Conservation (phyloP, 37 sponge, comb jelly and placozoan species). For the Haliclona indistincta region DNA sequence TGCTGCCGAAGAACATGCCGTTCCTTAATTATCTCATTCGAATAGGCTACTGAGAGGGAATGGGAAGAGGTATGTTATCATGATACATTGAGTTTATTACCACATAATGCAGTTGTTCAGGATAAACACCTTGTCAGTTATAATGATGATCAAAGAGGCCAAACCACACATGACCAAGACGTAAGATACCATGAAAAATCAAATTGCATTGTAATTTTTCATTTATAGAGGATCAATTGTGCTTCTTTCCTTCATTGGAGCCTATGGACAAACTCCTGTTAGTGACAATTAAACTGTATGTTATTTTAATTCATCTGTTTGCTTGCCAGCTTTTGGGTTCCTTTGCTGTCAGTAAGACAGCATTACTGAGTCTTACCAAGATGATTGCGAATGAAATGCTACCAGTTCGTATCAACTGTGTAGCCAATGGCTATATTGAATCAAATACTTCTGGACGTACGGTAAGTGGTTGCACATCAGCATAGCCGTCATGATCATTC, state of each 20-base stretch:
- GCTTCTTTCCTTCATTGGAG: slow-evolving; percentile 88
- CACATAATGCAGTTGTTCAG: slow-evolving; percentile 57
- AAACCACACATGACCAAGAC: slow-evolving; percentile 65
- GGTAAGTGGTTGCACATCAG: no score
- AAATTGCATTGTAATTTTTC: neutral
- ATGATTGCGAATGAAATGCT: slow-evolving; percentile 76
- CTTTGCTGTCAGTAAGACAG: slow-evolving; percentile 93
- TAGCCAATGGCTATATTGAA: slow-evolving; percentile 90
- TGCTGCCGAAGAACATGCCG: no score
- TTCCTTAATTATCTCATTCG: no score
- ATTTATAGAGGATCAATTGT: slow-evolving; percentile 60
- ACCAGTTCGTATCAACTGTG: slow-evolving; percentile 80
- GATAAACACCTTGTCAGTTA: slow-evolving; percentile 73
- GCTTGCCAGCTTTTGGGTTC: slow-evolving; percentile 64
- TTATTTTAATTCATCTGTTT: neutral
- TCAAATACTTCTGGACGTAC: no score
- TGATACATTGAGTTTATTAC: neutral
- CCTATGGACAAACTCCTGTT: slow-evolving; percentile 71
- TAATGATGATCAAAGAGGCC: slow-evolving; percentile 73
- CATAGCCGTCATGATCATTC: no score
- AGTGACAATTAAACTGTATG: slow-evolving; percentile 22
- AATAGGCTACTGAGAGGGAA: slow-evolving; percentile 24
- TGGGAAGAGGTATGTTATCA: slow-evolving; percentile 78
- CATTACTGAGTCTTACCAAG: slow-evolving; percentile 86
- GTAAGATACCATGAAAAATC: slow-evolving; percentile 24